Percentiles rank a stretch among this genome's conserved stretches.
phyloP scores from a whole-genome alignment of 1,140 invertebrate species.

The Drosophila setifemur region DNA sequence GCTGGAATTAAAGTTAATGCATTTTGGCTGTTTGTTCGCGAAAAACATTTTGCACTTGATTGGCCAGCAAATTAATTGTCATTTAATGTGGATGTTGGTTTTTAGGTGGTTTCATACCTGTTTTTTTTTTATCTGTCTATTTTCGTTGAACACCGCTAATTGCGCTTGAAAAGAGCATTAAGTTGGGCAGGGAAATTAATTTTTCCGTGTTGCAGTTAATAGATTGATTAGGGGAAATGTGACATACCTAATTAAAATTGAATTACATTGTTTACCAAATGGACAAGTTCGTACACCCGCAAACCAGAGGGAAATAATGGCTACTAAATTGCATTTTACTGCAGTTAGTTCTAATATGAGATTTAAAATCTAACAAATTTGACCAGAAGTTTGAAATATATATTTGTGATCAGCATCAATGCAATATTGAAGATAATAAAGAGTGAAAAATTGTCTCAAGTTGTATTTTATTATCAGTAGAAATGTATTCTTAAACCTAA shows the following conservation, averaged over 20 bases:
- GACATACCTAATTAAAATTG: constrained; percentile 21
- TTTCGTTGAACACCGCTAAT: constrained; percentile 31
- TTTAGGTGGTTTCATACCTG: constrained; percentile 8
- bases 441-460: too few relatives aligned
- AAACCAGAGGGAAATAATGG: too few relatives aligned
- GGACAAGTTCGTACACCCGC: too few relatives aligned
- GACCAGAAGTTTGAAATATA: too few relatives aligned
- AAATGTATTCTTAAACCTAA: too few relatives aligned
- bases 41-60: constrained; percentile 60
- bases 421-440: too few relatives aligned
- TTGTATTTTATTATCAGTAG: too few relatives aligned
- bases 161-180: constrained; percentile 71
- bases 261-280: background rate
- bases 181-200: constrained; percentile 1
- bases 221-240: constrained; percentile 41
- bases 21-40: constrained; percentile 58
- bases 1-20: constrained; percentile 60
- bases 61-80: constrained; percentile 69
- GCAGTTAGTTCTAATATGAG: too few relatives aligned
- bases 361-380: too few relatives aligned
- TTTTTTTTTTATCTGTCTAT: background rate
- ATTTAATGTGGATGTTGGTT: constrained; percentile 60
- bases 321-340: too few relatives aligned
- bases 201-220: constrained; percentile 14
- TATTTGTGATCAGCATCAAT: too few relatives aligned